Conservation (phyloP, 2,797 vertebrate species). For the Cyclura pinguis region DNA sequence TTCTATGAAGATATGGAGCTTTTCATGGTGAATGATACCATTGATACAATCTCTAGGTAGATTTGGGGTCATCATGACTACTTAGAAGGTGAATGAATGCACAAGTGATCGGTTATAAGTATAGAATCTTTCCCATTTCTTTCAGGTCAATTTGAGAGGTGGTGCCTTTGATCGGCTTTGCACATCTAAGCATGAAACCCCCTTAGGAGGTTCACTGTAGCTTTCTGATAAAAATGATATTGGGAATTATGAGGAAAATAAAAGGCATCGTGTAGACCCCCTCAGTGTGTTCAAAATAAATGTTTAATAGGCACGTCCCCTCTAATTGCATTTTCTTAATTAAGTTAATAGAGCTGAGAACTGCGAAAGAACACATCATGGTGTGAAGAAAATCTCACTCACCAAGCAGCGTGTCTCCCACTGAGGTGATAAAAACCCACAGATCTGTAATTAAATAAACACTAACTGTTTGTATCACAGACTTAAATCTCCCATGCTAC, state of each 20-base stretch:
- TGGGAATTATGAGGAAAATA: neutral
- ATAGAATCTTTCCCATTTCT: neutral
- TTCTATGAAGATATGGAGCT: too few relatives aligned
- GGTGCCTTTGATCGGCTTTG: neutral
- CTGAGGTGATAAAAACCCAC: conserved; percentile 60
- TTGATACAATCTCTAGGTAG: neutral
- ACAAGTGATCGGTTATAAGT: neutral
- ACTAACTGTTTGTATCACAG: conserved; percentile 48
- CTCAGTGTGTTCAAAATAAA: conserved; percentile 58
- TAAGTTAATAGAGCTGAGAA: conserved; percentile 61
- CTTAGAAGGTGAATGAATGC: neutral
- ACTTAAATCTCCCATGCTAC: conserved; percentile 30
- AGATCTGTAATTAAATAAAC: conserved; percentile 66
- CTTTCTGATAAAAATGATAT: neutral
- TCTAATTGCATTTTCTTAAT: conserved; percentile 66
- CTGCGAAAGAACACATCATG: conserved; percentile 46
- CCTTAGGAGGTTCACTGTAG: neutral
- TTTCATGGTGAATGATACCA: neutral
- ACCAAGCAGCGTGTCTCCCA: conserved; percentile 50
- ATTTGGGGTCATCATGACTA: conserved; percentile 1
- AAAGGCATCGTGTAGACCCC: conserved; percentile 27
- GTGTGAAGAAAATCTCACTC: conserved; percentile 66
- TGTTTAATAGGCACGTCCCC: conserved; percentile 21
- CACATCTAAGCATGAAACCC: neutral
- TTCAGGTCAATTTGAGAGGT: neutral